Evolutionary conservation across 2,888 invertebrate genomes (phyloP), one percentile per base, ranked within the genome.

Genomic region (Alviniconcha strummeri): DNA sequence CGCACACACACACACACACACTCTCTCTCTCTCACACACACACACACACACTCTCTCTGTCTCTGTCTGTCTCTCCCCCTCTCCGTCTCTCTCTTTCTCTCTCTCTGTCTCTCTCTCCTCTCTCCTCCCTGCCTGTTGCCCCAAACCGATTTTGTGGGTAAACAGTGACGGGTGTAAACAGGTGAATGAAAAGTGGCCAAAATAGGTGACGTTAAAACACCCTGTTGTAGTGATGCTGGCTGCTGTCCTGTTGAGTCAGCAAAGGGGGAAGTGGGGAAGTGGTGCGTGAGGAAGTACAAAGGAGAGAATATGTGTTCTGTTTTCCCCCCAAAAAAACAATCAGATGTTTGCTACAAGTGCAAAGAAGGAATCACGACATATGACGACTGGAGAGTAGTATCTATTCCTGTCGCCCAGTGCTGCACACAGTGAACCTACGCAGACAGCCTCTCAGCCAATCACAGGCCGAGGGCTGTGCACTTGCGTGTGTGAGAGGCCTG

Each of bases 371-470:
- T 60, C 60, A 60, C 13, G 60, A 60, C 60, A 60, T 13, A 60
- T 13, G 36, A 36, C 36, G 36, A 36, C 60, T 11, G 60, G 8
- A 60, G 60, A 11, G 64, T 52, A 64, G 17, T 78, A 78, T 60
- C 78, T 78, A 57, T 78, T 60, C 13, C 78, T 36, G 36, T 56
- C 76, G 13, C 57, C 57, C 15, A 15, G 60, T 19, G 9, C 55
- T 19, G 60, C 77, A 78, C 36, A 57, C 56, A 15, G 57, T 64
- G 60, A 52, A 64, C 82, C 82, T 67, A 82, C 82, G 82, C 82
- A 82, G 52, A 55, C 69, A 67, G 8, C 15, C 54, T 19, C 13
- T 57, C 55, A 76, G 56, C 82, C 77, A 77, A 77, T 57, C 69
- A 36, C 56, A 69, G 60, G 17, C 82, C 17, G 19, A 36, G 55